These are phyloP conservation scores for Bombylius major DNA, from an alignment of 2,888 invertebrate species.

Conservation along the genomic window DNA sequence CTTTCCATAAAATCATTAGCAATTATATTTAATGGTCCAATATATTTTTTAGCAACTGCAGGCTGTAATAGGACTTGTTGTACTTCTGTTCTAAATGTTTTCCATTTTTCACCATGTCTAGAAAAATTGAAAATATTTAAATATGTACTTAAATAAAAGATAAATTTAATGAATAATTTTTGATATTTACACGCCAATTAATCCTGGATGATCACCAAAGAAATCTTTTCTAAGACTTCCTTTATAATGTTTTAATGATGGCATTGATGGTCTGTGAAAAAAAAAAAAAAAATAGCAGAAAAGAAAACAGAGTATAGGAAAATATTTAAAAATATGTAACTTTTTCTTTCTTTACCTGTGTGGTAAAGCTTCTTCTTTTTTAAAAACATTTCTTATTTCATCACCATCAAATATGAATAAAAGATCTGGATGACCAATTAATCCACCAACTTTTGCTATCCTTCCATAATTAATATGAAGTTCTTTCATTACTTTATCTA, in stretches of 20 bases:
- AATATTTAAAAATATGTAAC: no score
- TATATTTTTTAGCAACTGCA: constrained; percentile 61
- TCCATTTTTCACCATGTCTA: constrained; percentile 82
- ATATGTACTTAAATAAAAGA: neutral
- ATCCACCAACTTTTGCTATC: constrained; percentile 53
- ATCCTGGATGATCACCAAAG: constrained; percentile 56
- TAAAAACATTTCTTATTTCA: constrained; percentile 56
- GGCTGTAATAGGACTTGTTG: constrained; percentile 74
- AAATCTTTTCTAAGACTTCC: constrained; percentile 53
- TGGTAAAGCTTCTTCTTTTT: constrained; percentile 55
- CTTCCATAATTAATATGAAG: constrained; percentile 43
- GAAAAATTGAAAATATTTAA: neutral
- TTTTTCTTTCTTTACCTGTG: constrained; percentile 36
- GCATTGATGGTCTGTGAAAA: constrained; percentile 47
- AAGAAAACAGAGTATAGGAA: neutral
- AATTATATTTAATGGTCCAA: constrained; percentile 60
- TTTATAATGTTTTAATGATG: constrained; percentile 59
- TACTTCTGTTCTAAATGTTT: constrained; percentile 68
- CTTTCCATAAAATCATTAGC: constrained; percentile 61
- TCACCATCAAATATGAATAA: constrained; percentile 62
- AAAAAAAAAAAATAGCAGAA: neutral
- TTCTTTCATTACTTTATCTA: constrained; percentile 45
- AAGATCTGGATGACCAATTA: constrained; percentile 64
- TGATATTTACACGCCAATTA: constrained; percentile 59
- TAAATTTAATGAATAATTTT: neutral